phyloP scores from a whole-genome alignment of 2,888 invertebrate species.

The Eurytoma californica region DNA sequence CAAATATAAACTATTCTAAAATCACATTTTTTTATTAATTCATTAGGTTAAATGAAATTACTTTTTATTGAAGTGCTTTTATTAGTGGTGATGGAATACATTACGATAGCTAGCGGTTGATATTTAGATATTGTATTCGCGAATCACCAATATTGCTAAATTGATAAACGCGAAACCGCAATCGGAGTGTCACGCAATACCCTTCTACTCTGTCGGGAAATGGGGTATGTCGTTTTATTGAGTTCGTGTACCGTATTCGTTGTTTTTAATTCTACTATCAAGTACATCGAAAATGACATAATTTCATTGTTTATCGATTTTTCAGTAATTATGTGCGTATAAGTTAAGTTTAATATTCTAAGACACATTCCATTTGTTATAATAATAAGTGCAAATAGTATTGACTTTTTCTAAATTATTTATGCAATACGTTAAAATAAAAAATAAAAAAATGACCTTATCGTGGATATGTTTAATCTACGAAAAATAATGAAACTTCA shows the following conservation, averaged over 20 bases:
- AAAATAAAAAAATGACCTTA: too few relatives aligned
- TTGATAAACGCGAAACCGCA: not conserved
- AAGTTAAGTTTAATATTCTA: too few relatives aligned
- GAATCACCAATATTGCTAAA: not conserved
- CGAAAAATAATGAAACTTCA: too few relatives aligned
- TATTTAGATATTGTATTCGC: not conserved
- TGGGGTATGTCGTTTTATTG: not conserved
- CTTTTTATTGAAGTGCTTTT: not conserved
- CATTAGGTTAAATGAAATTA: not conserved
- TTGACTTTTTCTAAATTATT: too few relatives aligned
- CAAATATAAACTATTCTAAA: not conserved
- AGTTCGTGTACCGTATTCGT: not conserved
- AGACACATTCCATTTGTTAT: too few relatives aligned
- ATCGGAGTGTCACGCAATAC: not conserved
- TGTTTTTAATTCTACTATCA: not conserved
- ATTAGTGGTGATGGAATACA: not conserved
- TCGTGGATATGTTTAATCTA: too few relatives aligned
- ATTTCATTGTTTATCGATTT: constrained; percentile 10
- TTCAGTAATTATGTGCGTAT: not conserved
- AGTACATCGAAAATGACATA: not conserved
- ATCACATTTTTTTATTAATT: not conserved
- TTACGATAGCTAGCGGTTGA: not conserved
- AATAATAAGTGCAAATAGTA: too few relatives aligned
- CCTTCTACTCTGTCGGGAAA: too few relatives aligned
- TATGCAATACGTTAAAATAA: too few relatives aligned